phyloP scores from a whole-genome alignment of 2,113 vertebrate genomes.

The Tenebrosternarchus preto region DNA sequence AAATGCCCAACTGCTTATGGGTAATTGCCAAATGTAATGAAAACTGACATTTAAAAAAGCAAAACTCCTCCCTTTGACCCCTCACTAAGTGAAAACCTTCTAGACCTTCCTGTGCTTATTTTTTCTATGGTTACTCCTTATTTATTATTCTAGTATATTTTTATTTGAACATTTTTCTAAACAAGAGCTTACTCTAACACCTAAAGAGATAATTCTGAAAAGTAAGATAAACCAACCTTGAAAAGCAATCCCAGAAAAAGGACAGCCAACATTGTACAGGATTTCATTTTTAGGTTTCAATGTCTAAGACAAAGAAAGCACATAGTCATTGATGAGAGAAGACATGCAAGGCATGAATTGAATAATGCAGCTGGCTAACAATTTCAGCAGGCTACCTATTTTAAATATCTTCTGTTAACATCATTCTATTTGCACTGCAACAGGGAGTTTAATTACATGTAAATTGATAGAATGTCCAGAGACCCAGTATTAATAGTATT shows the following conservation, averaged over 20 bases:
- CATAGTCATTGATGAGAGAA: not conserved
- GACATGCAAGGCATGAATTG: not conserved
- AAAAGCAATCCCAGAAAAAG: slow-evolving; percentile 20
- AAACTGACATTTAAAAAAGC: not conserved
- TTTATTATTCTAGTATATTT: no score
- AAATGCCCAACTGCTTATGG: not conserved
- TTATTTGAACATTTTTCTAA: no score
- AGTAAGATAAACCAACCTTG: slow-evolving; percentile 28
- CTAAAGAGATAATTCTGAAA: not conserved
- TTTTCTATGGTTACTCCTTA: no score
- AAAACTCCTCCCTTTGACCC: no score
- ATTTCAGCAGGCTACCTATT: not conserved
- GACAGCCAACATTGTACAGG: not conserved
- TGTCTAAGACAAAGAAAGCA: slow-evolving; percentile 1
- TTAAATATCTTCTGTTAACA: no score
- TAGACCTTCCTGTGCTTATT: no score
- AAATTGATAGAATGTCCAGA: no score
- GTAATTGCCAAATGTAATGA: not conserved
- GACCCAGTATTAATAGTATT: no score
- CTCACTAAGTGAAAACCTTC: no score
- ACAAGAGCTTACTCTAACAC: no score
- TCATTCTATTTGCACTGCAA: no score
- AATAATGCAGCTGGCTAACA: not conserved
- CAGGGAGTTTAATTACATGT: no score
- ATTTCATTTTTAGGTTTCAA: slow-evolving; percentile 32